A percentile compares a stretch with the other conserved stretches of the same genome.
Conservation (phyloP, 2,797 vertebrate genomes). For the Pantherophis vulpinus region DNA sequence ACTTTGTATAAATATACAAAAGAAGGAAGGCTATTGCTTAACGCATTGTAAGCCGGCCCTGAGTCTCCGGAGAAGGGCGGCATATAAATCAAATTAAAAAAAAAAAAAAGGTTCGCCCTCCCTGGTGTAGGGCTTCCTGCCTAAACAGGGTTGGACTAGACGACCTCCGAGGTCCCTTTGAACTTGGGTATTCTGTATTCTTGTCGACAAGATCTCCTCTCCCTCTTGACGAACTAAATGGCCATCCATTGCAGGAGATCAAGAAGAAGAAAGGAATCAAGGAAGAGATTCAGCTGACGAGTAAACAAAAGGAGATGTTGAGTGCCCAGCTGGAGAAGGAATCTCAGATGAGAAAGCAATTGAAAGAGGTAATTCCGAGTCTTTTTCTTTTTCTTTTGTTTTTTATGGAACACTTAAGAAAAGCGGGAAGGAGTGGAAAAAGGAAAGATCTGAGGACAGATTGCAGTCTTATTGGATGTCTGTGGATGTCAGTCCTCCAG, state of each 20-base stretch:
- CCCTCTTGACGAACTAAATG: background rate
- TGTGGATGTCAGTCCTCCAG: background rate
- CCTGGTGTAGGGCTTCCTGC: no score
- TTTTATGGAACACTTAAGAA: background rate
- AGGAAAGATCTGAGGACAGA: background rate
- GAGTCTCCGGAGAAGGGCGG: no score
- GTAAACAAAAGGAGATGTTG: conserved; percentile 96
- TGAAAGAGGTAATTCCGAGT: conserved; percentile 76
- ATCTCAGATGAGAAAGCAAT: conserved; percentile 79
- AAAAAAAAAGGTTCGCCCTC: no score
- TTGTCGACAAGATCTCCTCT: no score
- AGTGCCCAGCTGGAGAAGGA: conserved; percentile 90
- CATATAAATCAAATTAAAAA: no score
- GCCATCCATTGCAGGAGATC: conserved; percentile 78
- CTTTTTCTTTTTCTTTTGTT: no score
- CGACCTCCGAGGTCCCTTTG: no score
- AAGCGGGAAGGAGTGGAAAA: background rate
- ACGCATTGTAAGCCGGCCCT: no score
- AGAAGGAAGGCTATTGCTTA: no score
- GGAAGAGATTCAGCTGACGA: conserved; percentile 91
- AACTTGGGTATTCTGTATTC: no score
- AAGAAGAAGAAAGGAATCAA: conserved; percentile 98
- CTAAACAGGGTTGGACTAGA: no score
- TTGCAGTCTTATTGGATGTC: background rate
- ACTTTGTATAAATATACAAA: no score